Evolutionary conservation across 2,113 vertebrate species (phyloP).

Genomic region (Gavialis gangeticus): DNA sequence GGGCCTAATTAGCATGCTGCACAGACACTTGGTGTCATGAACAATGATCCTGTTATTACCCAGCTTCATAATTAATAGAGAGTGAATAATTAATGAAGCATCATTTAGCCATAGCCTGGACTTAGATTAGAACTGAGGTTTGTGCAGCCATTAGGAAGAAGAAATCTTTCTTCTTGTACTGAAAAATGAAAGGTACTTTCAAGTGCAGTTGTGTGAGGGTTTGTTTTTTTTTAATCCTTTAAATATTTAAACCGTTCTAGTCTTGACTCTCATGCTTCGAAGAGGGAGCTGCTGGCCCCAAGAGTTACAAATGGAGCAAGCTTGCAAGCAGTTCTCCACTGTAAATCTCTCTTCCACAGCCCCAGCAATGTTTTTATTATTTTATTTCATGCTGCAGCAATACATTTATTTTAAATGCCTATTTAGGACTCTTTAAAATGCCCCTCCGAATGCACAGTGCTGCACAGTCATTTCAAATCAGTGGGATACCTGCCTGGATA

Average conservation of each 20-base stretch:
- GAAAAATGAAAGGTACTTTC: background rate
- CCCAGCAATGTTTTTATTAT: background rate
- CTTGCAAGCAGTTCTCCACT: background rate
- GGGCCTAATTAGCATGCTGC: conserved; percentile 43
- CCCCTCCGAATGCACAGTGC: background rate
- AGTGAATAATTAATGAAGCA: conserved; percentile 59
- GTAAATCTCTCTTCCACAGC: background rate
- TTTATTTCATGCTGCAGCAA: background rate
- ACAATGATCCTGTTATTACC: conserved; percentile 25
- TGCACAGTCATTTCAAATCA: background rate
- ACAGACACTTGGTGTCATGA: conserved; percentile 19
- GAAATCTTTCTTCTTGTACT: background rate
- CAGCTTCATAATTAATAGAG: conserved; percentile 56
- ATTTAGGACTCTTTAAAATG: background rate
- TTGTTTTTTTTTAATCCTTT: background rate
- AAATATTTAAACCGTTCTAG: background rate
- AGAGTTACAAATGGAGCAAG: background rate
- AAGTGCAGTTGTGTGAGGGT: background rate
- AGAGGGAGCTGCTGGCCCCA: background rate
- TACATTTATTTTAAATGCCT: background rate
- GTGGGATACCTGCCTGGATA: background rate
- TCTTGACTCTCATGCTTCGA: background rate
- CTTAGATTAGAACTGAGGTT: background rate
- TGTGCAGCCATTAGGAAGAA: background rate
- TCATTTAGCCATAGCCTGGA: background rate